Base-by-base conservation (phyloP, 2,113 vertebrate genomes). In the Ammospiza caudacuta region DNA sequence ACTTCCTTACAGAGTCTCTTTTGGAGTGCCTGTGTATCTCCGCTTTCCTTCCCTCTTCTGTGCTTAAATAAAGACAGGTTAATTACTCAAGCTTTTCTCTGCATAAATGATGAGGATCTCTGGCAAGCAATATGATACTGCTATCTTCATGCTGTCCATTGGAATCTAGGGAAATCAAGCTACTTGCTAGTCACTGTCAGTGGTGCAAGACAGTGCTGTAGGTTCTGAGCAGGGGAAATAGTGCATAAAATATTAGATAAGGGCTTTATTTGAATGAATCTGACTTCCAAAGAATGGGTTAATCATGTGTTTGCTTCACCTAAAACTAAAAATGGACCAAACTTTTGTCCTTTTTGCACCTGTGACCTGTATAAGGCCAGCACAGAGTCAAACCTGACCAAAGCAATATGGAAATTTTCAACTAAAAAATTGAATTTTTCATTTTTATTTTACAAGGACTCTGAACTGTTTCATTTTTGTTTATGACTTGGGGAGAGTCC, bases 41-140 rank as follows among this genome's bases (percentile, higher is more conserved):
- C 0, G 0, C 33, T 88, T 95, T 75, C 62, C 70, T 55, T 77
- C 64, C 67, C 27, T 83, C 51, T 66, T 86, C 62, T 82, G 35
- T 75, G 49, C 51, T 67, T 67, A 63, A 89, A 55, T 74, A 77
- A 91, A 74, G 43, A 15, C 22, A 44, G 63, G 83, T 83, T 74
- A 94, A 90, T 90, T 89, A 85, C 83, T 81, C 64, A 57, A 64
- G 33, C 20, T 96, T 95, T 86, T 79, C 75, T 63, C 68, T 52
- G 61, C 37, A 52, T 89, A 63, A 77, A 39, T 23, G 28, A 70
- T 35, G 33, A 86, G 39, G 21, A 24, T 77, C 75, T 83, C 90
- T 93, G 92, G 72, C 57, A 70, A 55, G 29, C 5, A 39, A 24
- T 78, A 35, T 69, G 35, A 84, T 61, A 39, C 17, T 74, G 37